These are phyloP conservation scores for Spisula solida DNA, from an alignment of 2,888 invertebrate genomes.

Conservation along the genomic window DNA sequence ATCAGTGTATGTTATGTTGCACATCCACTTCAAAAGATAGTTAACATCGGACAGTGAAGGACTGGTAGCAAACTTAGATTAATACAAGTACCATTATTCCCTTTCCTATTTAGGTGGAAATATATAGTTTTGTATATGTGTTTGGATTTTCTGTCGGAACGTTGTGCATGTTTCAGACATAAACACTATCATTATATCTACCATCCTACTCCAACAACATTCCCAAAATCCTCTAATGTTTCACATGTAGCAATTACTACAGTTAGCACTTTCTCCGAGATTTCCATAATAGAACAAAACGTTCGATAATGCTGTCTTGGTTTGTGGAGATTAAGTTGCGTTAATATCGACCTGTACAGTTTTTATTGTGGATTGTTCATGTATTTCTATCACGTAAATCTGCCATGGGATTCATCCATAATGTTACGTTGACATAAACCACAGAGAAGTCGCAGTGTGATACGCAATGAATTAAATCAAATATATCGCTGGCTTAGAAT, in stretches of 20 bases:
- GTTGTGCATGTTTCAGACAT: neutral
- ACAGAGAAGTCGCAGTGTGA: neutral
- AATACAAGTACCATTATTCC: neutral
- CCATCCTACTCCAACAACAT: neutral
- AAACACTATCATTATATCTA: neutral
- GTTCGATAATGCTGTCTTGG: neutral
- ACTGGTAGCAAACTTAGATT: too few species aligned
- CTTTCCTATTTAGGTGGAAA: neutral
- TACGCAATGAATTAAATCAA: neutral
- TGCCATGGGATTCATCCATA: neutral
- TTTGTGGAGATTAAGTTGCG: neutral
- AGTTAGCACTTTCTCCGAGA: neutral
- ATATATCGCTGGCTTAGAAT: too few species aligned
- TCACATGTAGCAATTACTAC: neutral
- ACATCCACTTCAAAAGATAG: too few species aligned
- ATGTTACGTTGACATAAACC: neutral
- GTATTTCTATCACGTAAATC: neutral
- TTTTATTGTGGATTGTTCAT: neutral
- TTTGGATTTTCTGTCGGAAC: neutral
- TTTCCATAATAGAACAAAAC: slow-evolving; percentile 5
- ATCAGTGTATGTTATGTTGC: too few species aligned
- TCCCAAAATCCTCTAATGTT: neutral
- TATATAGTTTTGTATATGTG: too few species aligned
- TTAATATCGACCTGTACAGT: neutral
- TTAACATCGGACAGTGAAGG: too few species aligned